Conservation (phyloP, 2,113 vertebrate species). For the Nansenia antarctica region DNA sequence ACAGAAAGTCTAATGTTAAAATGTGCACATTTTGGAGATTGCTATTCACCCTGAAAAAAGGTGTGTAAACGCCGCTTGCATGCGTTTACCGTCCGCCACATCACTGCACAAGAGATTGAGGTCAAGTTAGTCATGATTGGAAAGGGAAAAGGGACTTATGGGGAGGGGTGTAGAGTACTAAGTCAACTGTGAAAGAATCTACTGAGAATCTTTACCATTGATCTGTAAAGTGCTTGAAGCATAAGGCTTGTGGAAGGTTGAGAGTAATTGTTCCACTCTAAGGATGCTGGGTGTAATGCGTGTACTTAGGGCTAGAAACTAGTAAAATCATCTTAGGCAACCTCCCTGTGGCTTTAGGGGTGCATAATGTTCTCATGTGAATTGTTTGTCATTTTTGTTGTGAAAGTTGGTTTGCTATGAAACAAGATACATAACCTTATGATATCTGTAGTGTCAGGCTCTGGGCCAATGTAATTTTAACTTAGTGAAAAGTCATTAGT, state of each 20-base stretch:
- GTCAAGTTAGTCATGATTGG: constrained; percentile 27
- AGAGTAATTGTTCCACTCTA: background rate
- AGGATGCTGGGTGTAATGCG: too few relatives aligned
- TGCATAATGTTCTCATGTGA: too few relatives aligned
- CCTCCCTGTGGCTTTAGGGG: too few relatives aligned
- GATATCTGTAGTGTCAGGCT: background rate
- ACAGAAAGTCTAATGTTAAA: too few relatives aligned
- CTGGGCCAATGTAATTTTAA: constrained; percentile 1
- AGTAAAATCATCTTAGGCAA: too few relatives aligned
- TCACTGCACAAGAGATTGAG: constrained; percentile 22
- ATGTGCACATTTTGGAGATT: too few relatives aligned
- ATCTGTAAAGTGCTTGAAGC: background rate
- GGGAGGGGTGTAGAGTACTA: background rate
- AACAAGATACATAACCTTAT: constrained; percentile 6
- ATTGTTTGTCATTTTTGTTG: background rate
- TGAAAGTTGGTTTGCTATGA: constrained; percentile 12
- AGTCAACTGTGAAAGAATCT: background rate
- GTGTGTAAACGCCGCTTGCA: constrained; percentile 17
- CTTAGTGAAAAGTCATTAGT: constrained; percentile 4
- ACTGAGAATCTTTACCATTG: background rate
- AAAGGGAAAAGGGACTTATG: too few relatives aligned
- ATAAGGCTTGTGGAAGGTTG: background rate
- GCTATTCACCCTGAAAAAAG: too few relatives aligned
- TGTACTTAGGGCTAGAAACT: too few relatives aligned
- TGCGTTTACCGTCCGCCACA: too few relatives aligned